These are phyloP conservation scores for Rhinella marina DNA, from an alignment of 2,797 vertebrate genomes.

Conservation along the genomic window DNA sequence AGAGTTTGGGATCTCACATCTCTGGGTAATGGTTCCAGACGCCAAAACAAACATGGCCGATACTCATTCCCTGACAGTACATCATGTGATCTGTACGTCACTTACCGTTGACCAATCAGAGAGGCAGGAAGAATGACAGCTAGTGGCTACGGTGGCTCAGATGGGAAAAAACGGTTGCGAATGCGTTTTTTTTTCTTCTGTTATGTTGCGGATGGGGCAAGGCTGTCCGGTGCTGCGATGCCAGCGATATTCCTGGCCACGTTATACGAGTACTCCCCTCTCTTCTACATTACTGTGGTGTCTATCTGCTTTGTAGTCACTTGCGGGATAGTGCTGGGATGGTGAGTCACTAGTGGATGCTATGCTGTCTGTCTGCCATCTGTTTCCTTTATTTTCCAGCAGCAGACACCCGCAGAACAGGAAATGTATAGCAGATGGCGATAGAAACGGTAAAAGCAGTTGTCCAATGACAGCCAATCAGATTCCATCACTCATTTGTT, in stretches of 20 bases:
- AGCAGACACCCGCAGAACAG: neutral
- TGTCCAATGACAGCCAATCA: no score
- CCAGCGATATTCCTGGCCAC: slow-evolving; percentile 85
- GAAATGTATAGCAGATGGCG: neutral
- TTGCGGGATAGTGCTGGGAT: slow-evolving; percentile 87
- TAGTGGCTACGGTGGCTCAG: neutral
- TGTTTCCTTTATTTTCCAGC: neutral
- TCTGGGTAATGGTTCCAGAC: neutral
- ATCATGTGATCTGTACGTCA: neutral
- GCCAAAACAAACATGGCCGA: slow-evolving; percentile 33
- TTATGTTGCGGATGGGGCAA: neutral
- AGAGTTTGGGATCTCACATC: neutral
- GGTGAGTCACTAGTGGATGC: slow-evolving; percentile 75
- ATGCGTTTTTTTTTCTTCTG: neutral
- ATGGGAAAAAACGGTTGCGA: neutral
- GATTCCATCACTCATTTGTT: no score
- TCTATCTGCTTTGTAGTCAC: slow-evolving; percentile 92
- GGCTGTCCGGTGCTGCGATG: slow-evolving; percentile 71
- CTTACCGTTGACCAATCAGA: neutral
- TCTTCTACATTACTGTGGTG: slow-evolving; percentile 89
- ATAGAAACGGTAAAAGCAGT: no score
- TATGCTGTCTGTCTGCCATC: neutral
- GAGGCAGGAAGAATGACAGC: neutral
- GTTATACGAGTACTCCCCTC: slow-evolving; percentile 90
- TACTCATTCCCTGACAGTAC: neutral